Evolutionary conservation across 2,113 vertebrate genomes (phyloP).

Genomic region (Jaculus jaculus): DNA sequence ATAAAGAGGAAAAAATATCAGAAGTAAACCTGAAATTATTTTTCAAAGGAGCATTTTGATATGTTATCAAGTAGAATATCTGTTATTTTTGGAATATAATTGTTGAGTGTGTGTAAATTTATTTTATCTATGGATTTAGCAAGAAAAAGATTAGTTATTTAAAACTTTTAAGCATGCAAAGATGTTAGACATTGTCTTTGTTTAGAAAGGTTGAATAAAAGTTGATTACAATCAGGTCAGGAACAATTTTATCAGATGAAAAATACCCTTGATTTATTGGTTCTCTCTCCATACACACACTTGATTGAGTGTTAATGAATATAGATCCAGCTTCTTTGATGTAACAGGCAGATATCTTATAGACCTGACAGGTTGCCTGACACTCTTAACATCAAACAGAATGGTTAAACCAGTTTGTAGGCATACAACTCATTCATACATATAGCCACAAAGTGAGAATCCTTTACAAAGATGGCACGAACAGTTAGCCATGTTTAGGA

Average conservation of each 20-base stretch:
- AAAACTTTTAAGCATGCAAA: background rate
- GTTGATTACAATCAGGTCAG: conserved; percentile 24
- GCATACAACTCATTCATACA: background rate
- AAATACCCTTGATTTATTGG: background rate
- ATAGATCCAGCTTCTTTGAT: background rate
- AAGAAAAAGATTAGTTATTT: background rate
- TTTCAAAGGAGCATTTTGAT: background rate
- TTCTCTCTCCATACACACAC: background rate
- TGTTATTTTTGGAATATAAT: background rate
- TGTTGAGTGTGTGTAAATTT: background rate
- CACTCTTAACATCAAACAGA: background rate
- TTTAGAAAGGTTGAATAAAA: background rate
- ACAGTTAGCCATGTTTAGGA: conserved; percentile 44
- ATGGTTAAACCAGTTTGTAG: conserved; percentile 6
- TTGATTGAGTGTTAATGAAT: background rate
- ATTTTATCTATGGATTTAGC: background rate
- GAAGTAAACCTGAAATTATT: background rate
- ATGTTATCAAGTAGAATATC: background rate
- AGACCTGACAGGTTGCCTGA: background rate
- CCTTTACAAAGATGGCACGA: background rate
- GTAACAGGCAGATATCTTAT: background rate
- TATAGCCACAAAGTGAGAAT: background rate
- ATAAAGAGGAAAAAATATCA: background rate
- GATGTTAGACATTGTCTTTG: background rate
- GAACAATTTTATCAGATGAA: background rate